These are phyloP conservation scores for Melanchra persicariae DNA, from an alignment of 2,888 invertebrate genomes.

Conservation along the genomic window DNA sequence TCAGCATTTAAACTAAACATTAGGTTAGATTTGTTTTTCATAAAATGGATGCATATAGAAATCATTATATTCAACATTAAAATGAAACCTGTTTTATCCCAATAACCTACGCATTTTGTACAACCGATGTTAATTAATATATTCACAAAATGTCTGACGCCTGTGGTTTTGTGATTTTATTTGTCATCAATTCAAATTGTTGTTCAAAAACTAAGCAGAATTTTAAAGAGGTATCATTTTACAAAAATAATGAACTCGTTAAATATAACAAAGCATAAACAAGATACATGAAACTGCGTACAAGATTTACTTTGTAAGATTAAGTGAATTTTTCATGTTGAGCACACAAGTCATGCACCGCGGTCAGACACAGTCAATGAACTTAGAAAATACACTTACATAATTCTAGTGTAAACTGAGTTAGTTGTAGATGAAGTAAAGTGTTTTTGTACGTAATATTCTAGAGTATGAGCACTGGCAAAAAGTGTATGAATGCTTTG, in stretches of 20 bases:
- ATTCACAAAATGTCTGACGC: not conserved
- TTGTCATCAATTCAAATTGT: slow-evolving; percentile 13
- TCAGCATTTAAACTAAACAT: too few species aligned
- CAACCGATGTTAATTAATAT: not conserved
- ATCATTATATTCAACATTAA: not conserved
- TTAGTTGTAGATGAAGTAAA: slow-evolving; percentile 15
- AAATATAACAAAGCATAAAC: slow-evolving; percentile 18
- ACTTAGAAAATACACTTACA: slow-evolving; percentile 17
- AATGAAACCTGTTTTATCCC: not conserved
- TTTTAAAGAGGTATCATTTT: slow-evolving; percentile 46
- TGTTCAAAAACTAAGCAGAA: not conserved
- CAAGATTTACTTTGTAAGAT: slow-evolving; percentile 44
- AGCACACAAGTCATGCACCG: slow-evolving; percentile 40
- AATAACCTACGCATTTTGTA: not conserved
- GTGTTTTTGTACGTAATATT: slow-evolving; percentile 17
- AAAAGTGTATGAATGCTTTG: too few species aligned
- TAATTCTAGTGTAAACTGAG: slow-evolving; percentile 28
- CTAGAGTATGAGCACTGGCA: not conserved
- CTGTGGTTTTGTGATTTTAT: not conserved
- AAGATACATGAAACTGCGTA: slow-evolving; percentile 43
- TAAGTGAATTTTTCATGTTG: slow-evolving; percentile 58
- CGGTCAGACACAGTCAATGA: slow-evolving; percentile 47
- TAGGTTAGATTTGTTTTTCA: too few species aligned
- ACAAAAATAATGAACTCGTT: slow-evolving; percentile 32
- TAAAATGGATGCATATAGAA: too few species aligned